A percentile compares a stretch with the other conserved stretches of the same genome.
phyloP scores from a whole-genome alignment of 2,113 vertebrate species.

The Panurus biarmicus region DNA sequence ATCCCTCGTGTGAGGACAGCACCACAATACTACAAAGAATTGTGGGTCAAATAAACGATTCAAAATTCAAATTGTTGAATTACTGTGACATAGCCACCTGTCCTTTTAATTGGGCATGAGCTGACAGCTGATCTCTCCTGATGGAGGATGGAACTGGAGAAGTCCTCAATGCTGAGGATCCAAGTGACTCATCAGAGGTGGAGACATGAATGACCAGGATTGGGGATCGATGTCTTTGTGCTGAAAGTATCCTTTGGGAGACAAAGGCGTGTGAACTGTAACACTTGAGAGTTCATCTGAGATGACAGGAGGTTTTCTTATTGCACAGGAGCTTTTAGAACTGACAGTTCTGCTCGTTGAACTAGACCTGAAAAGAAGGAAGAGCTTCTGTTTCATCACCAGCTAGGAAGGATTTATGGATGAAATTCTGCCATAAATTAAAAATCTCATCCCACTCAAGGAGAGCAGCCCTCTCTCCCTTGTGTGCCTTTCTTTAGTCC shows the following conservation, averaged over 20 bases:
- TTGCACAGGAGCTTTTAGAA: background rate
- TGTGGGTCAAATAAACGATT: background rate
- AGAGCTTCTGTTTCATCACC: background rate
- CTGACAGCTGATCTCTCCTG: background rate
- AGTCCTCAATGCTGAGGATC: background rate
- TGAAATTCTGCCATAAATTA: background rate
- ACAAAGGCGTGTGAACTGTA: background rate
- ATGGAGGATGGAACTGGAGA: background rate
- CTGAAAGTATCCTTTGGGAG: background rate
- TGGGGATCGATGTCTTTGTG: background rate
- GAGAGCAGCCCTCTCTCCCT: background rate
- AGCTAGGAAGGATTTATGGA: background rate
- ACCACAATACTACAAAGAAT: background rate
- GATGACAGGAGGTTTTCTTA: background rate
- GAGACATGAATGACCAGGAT: background rate
- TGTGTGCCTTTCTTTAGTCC: background rate
- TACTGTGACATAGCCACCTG: background rate
- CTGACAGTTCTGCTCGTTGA: constrained; percentile 10
- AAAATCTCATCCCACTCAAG: background rate
- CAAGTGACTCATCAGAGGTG: background rate
- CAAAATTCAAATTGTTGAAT: background rate
- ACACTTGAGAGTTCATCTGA: background rate
- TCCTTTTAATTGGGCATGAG: background rate
- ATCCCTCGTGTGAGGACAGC: background rate
- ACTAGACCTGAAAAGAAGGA: background rate